phyloP scores from a whole-genome alignment of 1,140 invertebrate species.

The Drosophila simulans region DNA sequence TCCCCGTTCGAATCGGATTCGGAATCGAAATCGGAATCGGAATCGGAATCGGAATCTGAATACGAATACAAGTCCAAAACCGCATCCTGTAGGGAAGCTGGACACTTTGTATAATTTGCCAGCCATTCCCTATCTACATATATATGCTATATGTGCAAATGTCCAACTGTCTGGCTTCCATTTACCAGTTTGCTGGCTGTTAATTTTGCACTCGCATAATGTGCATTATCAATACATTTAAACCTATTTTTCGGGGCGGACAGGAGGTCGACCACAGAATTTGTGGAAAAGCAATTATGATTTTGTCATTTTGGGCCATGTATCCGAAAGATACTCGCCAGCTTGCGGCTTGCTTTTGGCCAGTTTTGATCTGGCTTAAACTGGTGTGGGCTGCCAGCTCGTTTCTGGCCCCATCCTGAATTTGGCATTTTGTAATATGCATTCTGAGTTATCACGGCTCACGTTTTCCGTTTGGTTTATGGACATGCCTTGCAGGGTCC shows the following conservation, averaged over 20 bases:
- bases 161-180: conserved; percentile 41
- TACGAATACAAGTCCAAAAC: conserved; percentile 52
- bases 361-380: conserved; percentile 16
- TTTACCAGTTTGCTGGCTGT: conserved; percentile 44
- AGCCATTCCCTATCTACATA: conserved; percentile 6
- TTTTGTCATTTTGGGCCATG: conserved; percentile 70
- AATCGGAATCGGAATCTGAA: too few species aligned
- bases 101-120: conserved; percentile 70
- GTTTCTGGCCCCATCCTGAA: conserved; percentile 37
- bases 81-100: conserved; percentile 51
- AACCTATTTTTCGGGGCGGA: conserved; percentile 44
- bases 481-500: conserved; percentile 46
- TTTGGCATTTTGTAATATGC: conserved; percentile 48
- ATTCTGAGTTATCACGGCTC: conserved; percentile 67
- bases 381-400: neutral
- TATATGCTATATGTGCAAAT: neutral
- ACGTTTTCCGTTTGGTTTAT: conserved; percentile 41
- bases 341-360: conserved; percentile 40
- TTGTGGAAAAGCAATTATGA: conserved; percentile 81
- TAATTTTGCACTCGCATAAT: conserved; percentile 75
- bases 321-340: conserved; percentile 66
- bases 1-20: neutral
- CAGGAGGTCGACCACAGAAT: conserved; percentile 42
- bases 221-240: conserved; percentile 83
- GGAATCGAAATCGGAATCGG: neutral